Conservation (phyloP, 2,888 invertebrate species). For the Nomada flava region DNA sequence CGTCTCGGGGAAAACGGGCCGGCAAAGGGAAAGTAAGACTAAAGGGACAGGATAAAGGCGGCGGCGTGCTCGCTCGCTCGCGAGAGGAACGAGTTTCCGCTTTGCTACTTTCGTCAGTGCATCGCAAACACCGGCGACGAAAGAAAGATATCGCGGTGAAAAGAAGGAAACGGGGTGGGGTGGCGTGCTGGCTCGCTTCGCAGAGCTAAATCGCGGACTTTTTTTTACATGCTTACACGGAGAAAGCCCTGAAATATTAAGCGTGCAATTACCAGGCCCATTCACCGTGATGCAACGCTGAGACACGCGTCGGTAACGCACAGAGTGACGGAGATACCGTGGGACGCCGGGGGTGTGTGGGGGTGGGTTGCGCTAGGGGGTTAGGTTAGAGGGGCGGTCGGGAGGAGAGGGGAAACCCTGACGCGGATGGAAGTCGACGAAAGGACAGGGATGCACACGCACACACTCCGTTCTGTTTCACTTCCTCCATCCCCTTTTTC, state of each 20-base stretch:
- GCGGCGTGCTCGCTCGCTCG: constrained; percentile 8
- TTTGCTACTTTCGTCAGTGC: constrained; percentile 76
- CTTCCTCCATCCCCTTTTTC: constrained; percentile 54
- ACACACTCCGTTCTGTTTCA: constrained; percentile 55
- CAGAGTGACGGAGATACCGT: constrained; percentile 44
- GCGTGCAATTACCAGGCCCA: constrained; percentile 83
- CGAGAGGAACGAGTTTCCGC: constrained; percentile 74
- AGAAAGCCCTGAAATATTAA: constrained; percentile 83
- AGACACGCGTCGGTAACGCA: constrained; percentile 69
- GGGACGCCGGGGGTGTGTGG: constrained; percentile 4
- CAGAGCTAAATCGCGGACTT: constrained; percentile 78
- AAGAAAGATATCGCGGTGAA: constrained; percentile 68
- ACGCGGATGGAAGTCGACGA: constrained; percentile 42
- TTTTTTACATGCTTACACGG: constrained; percentile 80
- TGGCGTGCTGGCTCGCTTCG: constrained; percentile 59
- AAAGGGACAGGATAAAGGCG: constrained; percentile 53
- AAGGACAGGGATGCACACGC: constrained; percentile 68
- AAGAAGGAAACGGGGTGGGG: constrained; percentile 54
- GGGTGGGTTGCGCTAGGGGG: constrained; percentile 1
- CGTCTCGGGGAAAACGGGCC: background rate
- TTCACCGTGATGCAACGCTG: constrained; percentile 82
- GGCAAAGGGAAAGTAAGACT: constrained; percentile 46
- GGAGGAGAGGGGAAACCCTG: constrained; percentile 4
- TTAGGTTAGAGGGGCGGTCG: constrained; percentile 1
- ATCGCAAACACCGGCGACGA: constrained; percentile 64